phyloP scores from a whole-genome alignment of 2,797 vertebrate genomes.

The Tolypeutes matacus region DNA sequence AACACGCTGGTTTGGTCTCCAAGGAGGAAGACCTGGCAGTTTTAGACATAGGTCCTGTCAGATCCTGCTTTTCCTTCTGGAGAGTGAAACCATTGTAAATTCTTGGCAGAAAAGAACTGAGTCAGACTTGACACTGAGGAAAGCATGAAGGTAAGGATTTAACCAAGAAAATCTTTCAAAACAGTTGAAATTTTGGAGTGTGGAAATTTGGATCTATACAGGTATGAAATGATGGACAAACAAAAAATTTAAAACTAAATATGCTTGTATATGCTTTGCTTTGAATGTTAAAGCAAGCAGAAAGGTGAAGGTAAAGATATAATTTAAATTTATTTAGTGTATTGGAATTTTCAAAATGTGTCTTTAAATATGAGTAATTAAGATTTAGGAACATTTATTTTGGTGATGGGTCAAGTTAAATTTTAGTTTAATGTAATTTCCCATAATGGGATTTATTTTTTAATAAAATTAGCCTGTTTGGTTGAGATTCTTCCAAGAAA shows the following conservation, averaged over 20 bases:
- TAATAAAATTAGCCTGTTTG: neutral
- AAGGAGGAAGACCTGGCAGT: neutral
- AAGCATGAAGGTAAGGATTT: constrained; percentile 72
- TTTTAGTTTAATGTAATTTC: neutral
- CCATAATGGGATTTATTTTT: constrained; percentile 19
- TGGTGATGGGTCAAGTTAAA: constrained; percentile 21
- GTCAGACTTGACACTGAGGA: constrained; percentile 37
- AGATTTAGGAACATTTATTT: constrained; percentile 34
- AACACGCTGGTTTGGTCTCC: constrained; percentile 7
- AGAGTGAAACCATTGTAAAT: neutral
- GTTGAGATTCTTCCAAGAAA: constrained; percentile 10
- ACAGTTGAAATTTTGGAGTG: constrained; percentile 14
- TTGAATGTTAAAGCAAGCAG: constrained; percentile 37
- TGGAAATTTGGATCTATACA: too few species aligned
- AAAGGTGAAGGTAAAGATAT: constrained; percentile 30
- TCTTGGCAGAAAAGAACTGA: constrained; percentile 40
- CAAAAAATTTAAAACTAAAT: neutral
- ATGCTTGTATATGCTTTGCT: neutral
- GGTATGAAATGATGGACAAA: neutral
- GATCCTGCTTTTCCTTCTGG: constrained; percentile 21
- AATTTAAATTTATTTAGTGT: neutral
- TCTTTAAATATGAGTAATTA: constrained; percentile 39
- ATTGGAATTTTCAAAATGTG: constrained; percentile 21
- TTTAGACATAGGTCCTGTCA: neutral
- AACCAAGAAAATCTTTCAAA: constrained; percentile 51